Base-by-base conservation (phyloP, 2,888 invertebrate genomes). In the Macrophya alboannulata region DNA sequence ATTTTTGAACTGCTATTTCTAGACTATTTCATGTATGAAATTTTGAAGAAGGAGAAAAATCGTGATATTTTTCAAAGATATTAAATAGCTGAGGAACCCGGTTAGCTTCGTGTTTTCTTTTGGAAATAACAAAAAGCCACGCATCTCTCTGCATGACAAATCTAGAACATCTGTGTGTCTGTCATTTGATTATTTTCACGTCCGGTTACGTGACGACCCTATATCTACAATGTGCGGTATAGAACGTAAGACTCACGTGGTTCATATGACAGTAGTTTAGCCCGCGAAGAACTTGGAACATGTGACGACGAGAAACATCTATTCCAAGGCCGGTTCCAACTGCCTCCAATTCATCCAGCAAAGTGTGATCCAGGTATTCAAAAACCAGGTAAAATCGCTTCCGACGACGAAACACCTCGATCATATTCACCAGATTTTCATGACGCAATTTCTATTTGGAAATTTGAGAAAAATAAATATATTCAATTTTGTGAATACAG, bases 331-430 rank as follows among this genome's bases (percentile, higher is more conserved):
- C 97, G 21, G 96, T 96, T 0, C 96, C 95, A 76, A 95, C 94
- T 43, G 96, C 96, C 91, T 98, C 98, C 90, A 98, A 94, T 94
- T 98, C 97, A 89, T 98, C 97, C 86, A 98, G 94, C 5, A 98
- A 95, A 0, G 98, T 98, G 91, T 97, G 97, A 93, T 97, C 97
- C 90, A 98, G 94, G 94, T 97, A 98, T 93, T 98, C 98, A 92
- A 98, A 98, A 10, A 98, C 98, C 48, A 98, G 94, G 94, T 98
- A 98, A 92, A 98, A 97, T 83, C 98, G 95, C 90, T 97, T 96
- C 93, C 97, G 96, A 85, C 97, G 95, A 17, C 98, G 95, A 93
- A 98, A 98, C 88, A 98, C 98, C 94, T 98, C 98, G 87, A 98
- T 96, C 95, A 98, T 96, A 91, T 97, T 97, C 84, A 98, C 98